Evolutionary conservation across 1,140 invertebrate species (phyloP).

Genomic region (Thalassaphorura encarpata): DNA sequence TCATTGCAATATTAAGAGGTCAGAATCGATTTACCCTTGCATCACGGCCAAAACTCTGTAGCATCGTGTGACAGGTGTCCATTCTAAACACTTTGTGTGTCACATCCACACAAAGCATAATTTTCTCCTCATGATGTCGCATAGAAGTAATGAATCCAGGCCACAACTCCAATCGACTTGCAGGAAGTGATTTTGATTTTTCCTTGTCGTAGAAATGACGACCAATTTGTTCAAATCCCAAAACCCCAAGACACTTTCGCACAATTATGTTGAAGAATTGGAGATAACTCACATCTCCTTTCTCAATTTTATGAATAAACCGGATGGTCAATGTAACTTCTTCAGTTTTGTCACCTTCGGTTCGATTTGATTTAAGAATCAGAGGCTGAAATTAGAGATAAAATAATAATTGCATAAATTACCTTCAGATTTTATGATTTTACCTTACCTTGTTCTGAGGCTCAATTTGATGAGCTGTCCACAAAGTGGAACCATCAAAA

Average conservation of each 20-base stretch:
- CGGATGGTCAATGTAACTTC: too few relatives aligned
- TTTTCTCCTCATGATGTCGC: constrained; percentile 58
- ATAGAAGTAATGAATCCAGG: constrained; percentile 69
- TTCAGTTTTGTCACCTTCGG: constrained; percentile 13
- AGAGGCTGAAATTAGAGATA: constrained; percentile 23
- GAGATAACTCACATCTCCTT: too few relatives aligned
- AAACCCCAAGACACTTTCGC: too few relatives aligned
- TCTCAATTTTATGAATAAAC: too few relatives aligned
- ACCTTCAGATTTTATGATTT: not conserved
- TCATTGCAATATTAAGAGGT: too few relatives aligned
- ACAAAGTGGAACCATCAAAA: constrained; percentile 49
- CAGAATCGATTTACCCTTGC: too few relatives aligned
- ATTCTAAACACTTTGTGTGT: constrained; percentile 27
- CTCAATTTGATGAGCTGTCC: constrained; percentile 40
- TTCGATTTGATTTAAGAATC: constrained; percentile 20
- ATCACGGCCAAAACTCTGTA: too few relatives aligned
- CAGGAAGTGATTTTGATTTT: too few relatives aligned
- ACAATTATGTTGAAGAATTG: too few relatives aligned
- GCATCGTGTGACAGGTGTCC: constrained; percentile 37
- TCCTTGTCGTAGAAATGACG: too few relatives aligned
- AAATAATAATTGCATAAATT: not conserved
- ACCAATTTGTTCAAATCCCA: too few relatives aligned
- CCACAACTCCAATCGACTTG: too few relatives aligned
- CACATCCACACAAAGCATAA: constrained; percentile 52
- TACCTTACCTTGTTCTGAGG: constrained; percentile 36